phyloP scores from a whole-genome alignment of 2,797 vertebrate genomes.

The Leucoraja ocellata region DNA sequence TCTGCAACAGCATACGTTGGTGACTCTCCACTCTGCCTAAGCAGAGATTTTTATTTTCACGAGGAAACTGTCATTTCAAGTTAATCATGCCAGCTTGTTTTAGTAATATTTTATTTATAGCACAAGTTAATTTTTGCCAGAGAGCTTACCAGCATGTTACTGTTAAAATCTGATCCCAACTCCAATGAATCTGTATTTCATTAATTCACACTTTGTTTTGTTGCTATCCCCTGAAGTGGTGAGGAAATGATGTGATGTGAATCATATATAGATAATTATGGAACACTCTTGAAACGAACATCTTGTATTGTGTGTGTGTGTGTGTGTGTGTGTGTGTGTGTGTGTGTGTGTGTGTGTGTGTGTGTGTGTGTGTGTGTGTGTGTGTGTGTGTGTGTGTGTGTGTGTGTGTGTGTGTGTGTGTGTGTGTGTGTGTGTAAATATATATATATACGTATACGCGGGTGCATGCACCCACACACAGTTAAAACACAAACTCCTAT shows the following conservation, averaged over 20 bases:
- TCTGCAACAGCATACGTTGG: too few species aligned
- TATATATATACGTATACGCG: too few species aligned
- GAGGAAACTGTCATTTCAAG: constrained; percentile 9
- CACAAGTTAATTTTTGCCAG: neutral
- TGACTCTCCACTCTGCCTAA: neutral
- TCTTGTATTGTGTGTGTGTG: neutral
- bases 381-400: too few species aligned
- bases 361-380: too few species aligned
- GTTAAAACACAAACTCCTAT: neutral
- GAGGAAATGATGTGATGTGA: constrained; percentile 26
- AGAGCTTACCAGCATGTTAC: neutral
- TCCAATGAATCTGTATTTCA: constrained; percentile 8
- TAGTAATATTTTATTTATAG: neutral
- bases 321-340: too few species aligned
- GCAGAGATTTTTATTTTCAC: neutral
- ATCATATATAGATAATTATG: neutral
- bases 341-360: too few species aligned
- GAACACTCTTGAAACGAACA: neutral
- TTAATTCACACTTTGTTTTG: neutral
- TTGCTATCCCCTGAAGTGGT: neutral
- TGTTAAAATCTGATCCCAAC: neutral
- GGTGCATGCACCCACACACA: too few species aligned
- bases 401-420: too few species aligned
- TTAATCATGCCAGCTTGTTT: neutral
- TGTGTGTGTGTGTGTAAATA: too few species aligned